Base-by-base conservation (phyloP, 2,888 invertebrate species). In the Synanthedon tipuliformis region DNA sequence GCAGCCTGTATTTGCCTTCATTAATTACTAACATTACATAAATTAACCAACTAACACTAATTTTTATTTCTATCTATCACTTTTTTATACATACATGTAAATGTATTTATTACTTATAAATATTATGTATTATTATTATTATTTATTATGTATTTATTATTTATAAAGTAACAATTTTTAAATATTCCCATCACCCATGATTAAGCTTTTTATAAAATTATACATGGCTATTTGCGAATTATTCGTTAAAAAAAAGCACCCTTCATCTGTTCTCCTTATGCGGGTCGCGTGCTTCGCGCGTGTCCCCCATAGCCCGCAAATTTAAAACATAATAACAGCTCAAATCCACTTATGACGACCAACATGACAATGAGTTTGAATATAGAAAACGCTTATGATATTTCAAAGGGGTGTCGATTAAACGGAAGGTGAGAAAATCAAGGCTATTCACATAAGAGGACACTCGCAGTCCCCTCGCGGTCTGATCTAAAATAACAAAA, bases 261-360 rank as follows among this genome's bases (percentile, higher is more conserved):
- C 69, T 55, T 61, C 53, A 55, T 52, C 49, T 54, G 51, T 54
- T 62, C 57, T 60, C 66, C 65, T 55, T 64, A 85, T 85, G 84
- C 85, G 85, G 86, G 85, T 82, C 86, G 81, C 76, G 85, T 86
- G 86, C 62, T 54, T 41, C 41, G 69, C 84, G 79, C 84, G 85
- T 86, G 86, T 79, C 83, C 81, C 83, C 68, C 78, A 84, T 86
- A 69, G 66, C 68, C 77, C 75, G 78, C 78, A 71, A 82, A 81
- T 83, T 81, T 75, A 65, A 34, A 78, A 69, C 72, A 74, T 66
- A 73, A 73, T 78, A 75, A 76, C 45, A 66, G 67, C 66, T 72
- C 63, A 67, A 73, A 71, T 69, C 66, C 69, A 72, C 71, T 72
- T 78, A 78, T 65, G 64, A 69, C 61, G 68, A 34, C 12, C 61